Evolutionary conservation across 2,113 vertebrate species (phyloP).

Genomic region (Chamaetylas fuelleborni): DNA sequence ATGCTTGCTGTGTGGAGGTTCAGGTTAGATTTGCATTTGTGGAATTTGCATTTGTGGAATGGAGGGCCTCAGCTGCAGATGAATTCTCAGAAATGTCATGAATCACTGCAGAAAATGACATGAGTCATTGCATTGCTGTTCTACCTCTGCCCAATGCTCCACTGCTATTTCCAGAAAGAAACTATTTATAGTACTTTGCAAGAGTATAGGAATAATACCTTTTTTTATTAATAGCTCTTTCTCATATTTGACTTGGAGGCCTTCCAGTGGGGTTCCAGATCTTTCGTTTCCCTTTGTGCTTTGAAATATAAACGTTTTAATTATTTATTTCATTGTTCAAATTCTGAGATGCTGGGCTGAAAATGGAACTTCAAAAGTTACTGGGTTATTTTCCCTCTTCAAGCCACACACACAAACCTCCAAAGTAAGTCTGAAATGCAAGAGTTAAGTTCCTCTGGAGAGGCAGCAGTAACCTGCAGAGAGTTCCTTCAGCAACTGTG

Average conservation of each 20-base stretch:
- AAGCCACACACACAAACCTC: rapidly evolving
- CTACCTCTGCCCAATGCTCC: background rate
- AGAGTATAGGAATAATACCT: background rate
- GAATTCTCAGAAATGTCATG: background rate
- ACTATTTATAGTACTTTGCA: background rate
- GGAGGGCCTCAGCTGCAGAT: background rate
- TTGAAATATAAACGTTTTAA: constrained; percentile 8
- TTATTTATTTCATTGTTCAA: background rate
- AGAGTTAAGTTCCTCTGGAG: background rate
- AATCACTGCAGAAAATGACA: background rate
- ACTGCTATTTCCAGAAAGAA: background rate
- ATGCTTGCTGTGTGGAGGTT: background rate
- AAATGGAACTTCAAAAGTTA: background rate
- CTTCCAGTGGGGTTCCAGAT: background rate
- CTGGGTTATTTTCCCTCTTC: background rate
- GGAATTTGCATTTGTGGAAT: background rate
- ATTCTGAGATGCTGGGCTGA: background rate
- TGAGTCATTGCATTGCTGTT: background rate
- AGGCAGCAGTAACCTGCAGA: background rate
- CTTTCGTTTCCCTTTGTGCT: background rate
- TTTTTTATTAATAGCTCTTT: constrained; percentile 36
- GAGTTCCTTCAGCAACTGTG: background rate
- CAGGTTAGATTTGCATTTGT: background rate
- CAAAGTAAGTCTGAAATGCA: background rate
- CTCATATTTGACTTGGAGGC: constrained; percentile 23